These are phyloP conservation scores for Eurystomus gularis DNA, from an alignment of 2,113 vertebrate species.

Conservation along the genomic window DNA sequence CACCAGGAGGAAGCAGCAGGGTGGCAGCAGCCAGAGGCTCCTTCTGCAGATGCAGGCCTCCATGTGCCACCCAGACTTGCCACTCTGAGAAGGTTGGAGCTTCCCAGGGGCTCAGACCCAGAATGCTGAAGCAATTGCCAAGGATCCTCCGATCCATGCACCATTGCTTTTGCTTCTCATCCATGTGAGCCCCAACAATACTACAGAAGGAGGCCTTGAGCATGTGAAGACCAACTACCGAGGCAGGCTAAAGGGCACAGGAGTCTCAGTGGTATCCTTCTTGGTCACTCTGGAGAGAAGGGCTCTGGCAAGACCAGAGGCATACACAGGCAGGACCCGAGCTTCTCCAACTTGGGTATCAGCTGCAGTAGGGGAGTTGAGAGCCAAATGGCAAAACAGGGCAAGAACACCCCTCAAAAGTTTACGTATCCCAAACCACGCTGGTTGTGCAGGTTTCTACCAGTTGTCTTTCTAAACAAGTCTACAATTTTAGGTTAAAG, in stretches of 20 bases:
- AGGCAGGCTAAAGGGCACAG: neutral
- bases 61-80: neutral
- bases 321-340: neutral
- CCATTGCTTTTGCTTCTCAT: neutral
- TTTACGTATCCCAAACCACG: neutral
- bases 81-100: neutral
- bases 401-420: neutral
- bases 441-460: neutral
- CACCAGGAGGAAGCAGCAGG: neutral
- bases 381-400: neutral
- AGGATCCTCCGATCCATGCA: neutral
- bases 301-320: neutral
- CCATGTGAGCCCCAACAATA: neutral
- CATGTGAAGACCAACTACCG: rapidly evolving
- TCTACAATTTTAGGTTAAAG: neutral
- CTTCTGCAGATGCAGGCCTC: rapidly evolving
- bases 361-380: neutral
- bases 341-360: neutral
- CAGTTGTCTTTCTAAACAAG: neutral
- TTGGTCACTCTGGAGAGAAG: neutral
- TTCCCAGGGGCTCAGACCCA: neutral
- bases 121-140: neutral
- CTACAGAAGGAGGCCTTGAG: neutral
- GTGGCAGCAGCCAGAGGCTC: neutral
- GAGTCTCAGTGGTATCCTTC: neutral